Evolutionary conservation across 2,113 vertebrate genomes (phyloP), one percentile per base, ranked within the genome.

Genomic region (Anarrhichthys ocellatus): DNA sequence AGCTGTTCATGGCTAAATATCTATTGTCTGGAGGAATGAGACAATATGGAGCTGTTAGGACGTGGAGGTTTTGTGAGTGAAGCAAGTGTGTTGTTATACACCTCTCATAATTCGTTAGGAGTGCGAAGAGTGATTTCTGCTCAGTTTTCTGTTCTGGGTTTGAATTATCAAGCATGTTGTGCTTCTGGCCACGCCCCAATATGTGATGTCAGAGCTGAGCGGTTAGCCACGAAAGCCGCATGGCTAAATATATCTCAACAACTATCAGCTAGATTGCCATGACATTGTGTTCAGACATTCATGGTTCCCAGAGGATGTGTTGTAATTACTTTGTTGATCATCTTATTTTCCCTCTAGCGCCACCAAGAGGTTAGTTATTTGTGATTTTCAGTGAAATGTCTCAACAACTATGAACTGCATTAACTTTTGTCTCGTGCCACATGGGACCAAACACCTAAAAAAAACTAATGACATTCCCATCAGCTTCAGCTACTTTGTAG

Each of bases 31-130:
- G 27, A 69, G n/a, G 48, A 69, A 34, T 14, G 61, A 68, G 71
- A 7, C 36, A 29, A 29, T 32, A 7, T 52, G 58, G 38, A 89
- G 82, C 78, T 86, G 81, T 67, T 80, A 68, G 65, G 46, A 83
- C 56, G 80, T 29, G 22, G 36, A 34, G 40, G 72, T 62, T 74
- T 70, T 40, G 36, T 82, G 65, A 63, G 40, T 46, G 34, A 66
- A 73, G 34, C 64, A 29, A 58, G 56, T 27, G 24, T 73, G 82
- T 56, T 74, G 20, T 76, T 66, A 14, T 34, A 27, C 56, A 42
- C n/a, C 13, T 54, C 29, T 15, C 78, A 46, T 27, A 0, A 66
- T 54, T 40, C 62, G n/a, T 67, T 10, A 3, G 1, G 17, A 32
- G 38, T 15, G 40, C 44, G 5, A 70, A 63, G 61, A 29, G 38